Conservation (phyloP, 30 jellyfish, hydroid and myxozoan genomes). For the Clytia hemisphaerica region DNA sequence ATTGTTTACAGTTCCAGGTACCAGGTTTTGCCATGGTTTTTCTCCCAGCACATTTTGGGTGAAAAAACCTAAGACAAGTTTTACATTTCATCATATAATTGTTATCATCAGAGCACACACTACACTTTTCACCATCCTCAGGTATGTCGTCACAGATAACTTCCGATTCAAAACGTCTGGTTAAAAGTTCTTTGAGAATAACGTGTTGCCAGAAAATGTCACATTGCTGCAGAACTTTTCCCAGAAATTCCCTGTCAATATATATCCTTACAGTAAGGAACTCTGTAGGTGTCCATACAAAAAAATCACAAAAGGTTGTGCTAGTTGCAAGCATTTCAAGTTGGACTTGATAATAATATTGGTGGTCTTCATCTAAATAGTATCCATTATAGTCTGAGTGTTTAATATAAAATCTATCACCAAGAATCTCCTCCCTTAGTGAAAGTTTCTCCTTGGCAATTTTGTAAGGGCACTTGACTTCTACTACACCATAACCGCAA, state of each 20-base stretch:
- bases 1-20: too few relatives aligned
- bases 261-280: neutral
- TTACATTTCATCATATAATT: too few relatives aligned
- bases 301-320: neutral
- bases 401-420: neutral
- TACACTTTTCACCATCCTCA: too few relatives aligned
- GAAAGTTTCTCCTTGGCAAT: conserved; percentile 1
- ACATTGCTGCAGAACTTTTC: neutral
- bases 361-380: neutral
- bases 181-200: neutral
- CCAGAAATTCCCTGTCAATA: neutral
- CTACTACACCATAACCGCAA: conserved; percentile 16
- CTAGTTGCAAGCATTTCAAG: neutral
- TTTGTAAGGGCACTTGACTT: conserved; percentile 4
- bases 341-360: conserved; percentile 7
- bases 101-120: too few relatives aligned
- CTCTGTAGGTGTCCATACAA: conserved; percentile 11
- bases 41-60: too few relatives aligned
- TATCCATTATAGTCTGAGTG: neutral
- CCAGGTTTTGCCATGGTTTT: too few relatives aligned
- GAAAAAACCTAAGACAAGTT: too few relatives aligned
- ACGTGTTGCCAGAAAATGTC: neutral
- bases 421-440: neutral
- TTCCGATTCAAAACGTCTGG: neutral
- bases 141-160: too few relatives aligned